A percentile compares a stretch with the other conserved stretches of the same genome.
phyloP scores from a whole-genome alignment of 30 jellyfish, hydroid and myxozoan genomes.

The Hydra vulgaris region DNA sequence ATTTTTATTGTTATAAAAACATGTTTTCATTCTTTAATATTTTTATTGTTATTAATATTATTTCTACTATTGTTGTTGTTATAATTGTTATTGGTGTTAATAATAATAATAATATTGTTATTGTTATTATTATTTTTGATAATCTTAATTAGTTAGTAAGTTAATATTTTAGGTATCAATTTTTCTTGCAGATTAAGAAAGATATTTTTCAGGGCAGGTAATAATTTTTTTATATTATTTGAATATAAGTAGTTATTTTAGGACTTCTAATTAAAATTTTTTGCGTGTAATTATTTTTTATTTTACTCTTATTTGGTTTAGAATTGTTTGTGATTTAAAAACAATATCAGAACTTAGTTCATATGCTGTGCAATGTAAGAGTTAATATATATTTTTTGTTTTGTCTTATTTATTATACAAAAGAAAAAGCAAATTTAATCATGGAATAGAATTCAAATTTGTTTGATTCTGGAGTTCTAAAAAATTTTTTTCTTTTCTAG shows the following conservation, averaged over 20 bases:
- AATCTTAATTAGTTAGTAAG: too few relatives aligned
- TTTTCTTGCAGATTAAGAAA: slow-evolving; percentile 75
- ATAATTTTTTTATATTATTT: not conserved
- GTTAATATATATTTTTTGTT: not conserved
- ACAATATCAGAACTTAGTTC: slow-evolving; percentile 92
- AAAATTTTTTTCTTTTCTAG: too few relatives aligned
- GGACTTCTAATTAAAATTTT: not conserved
- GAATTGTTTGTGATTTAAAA: slow-evolving; percentile 77
- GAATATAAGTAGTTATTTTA: not conserved
- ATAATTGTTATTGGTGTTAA: not conserved
- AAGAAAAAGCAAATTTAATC: too few relatives aligned
- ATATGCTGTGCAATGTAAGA: slow-evolving; percentile 87
- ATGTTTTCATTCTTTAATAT: not conserved
- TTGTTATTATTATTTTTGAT: too few relatives aligned
- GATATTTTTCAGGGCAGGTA: slow-evolving; percentile 91
- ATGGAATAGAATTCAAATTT: too few relatives aligned
- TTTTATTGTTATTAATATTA: not conserved
- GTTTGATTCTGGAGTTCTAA: too few relatives aligned
- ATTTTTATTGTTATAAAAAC: too few relatives aligned
- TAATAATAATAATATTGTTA: too few relatives aligned
- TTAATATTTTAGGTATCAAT: slow-evolving; percentile 51
- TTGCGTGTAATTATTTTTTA: not conserved
- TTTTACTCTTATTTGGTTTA: too few relatives aligned
- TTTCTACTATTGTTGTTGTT: not conserved
- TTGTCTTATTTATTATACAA: too few relatives aligned